Evolutionary conservation across 2,888 invertebrate species (phyloP), one percentile per base, ranked within the genome.

Genomic region (Trissolcus brochymenae): DNA sequence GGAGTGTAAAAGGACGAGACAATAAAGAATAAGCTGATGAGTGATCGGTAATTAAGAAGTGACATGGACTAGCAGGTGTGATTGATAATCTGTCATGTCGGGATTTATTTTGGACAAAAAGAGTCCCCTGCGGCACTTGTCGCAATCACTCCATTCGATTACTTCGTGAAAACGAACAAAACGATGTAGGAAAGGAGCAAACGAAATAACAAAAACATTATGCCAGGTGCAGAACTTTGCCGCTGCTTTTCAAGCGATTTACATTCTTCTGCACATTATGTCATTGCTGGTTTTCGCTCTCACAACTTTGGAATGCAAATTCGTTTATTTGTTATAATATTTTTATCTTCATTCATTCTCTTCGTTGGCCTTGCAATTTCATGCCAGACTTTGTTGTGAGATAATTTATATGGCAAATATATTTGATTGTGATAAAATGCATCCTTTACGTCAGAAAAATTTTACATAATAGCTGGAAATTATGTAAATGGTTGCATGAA

Each of bases 1-100:
- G 25, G 4, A 4, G 4, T 25, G 4, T 25, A 25, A 25, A 25
- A 4, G 25, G 25, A 25, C 25, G 25, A 25, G 25, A 55, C 11
- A 64, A 64, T 35, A 43, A 56, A 65, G 55, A 65, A 50, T n/a
- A 17, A 43, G 21, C 41, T 54, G 65, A 49, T 46, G 67, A 67
- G 67, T 57, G 67, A 67, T 67, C 41, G 67, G 67, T 67, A 67
- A 67, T 67, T 67, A 67, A 59, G 59, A 67, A 59, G 13, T 59
- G 67, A 59, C 53, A 25, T 43, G 53, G 16, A 57, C 59, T 53
- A 53, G 50, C 57, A 53, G 50, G 40, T 53, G 67, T 67, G 67
- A 51, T 59, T 59, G 59, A 57, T 67, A 67, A 67, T 59, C 50
- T 21, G 67, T 67, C 67, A 59, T 67, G 67, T 57, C 51, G 4